These are phyloP conservation scores for Drosophila nebulosa DNA, from an alignment of 1,140 invertebrate genomes.

Conservation along the genomic window DNA sequence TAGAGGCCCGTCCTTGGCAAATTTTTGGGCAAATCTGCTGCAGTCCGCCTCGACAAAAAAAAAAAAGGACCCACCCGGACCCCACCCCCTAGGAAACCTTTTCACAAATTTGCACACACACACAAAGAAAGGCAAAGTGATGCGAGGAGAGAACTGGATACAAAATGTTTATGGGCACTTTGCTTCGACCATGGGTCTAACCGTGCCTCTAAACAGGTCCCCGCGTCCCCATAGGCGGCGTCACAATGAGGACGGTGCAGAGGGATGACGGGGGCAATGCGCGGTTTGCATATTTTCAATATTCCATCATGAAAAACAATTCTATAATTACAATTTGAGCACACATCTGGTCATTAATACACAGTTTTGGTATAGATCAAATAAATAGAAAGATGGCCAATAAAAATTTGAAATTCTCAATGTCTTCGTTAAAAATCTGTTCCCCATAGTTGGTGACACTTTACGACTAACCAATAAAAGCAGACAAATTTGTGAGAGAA, in stretches of 20 bases:
- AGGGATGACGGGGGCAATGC: background rate
- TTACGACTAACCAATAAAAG: too few relatives aligned
- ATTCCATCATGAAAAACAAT: too few relatives aligned
- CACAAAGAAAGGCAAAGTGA: background rate
- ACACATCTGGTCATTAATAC: too few relatives aligned
- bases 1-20: background rate
- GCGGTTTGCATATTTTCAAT: too few relatives aligned
- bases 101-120: background rate
- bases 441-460: too few relatives aligned
- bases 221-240: conserved; percentile 6
- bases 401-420: too few relatives aligned
- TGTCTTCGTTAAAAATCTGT: too few relatives aligned
- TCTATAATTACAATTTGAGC: too few relatives aligned
- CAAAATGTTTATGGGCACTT: conserved; percentile 74
- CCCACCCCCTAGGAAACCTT: background rate
- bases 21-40: background rate
- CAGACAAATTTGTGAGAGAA: too few relatives aligned
- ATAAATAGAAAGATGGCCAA: too few relatives aligned
- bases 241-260: too few relatives aligned
- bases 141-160: conserved; percentile 33
- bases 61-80: background rate
- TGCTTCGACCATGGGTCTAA: conserved; percentile 32
- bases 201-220: conserved; percentile 4
- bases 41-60: background rate
- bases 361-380: too few relatives aligned